Base-by-base conservation (phyloP, 2,888 invertebrate genomes). In the Syrphus vitripennis region DNA sequence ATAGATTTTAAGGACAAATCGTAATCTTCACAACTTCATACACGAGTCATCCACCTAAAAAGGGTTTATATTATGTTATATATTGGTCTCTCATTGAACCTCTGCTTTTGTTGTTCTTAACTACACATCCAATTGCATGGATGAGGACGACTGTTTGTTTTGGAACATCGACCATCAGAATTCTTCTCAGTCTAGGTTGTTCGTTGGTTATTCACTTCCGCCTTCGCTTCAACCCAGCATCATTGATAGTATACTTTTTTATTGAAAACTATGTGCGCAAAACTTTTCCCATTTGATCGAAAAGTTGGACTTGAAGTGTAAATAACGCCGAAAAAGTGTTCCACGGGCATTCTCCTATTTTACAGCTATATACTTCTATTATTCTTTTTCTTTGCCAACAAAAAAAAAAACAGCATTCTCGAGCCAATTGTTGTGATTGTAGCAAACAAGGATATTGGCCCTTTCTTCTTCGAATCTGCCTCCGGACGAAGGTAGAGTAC, bases 271-370 rank as follows among this genome's bases (percentile, higher is more conserved):
- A 42, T 72, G 77, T 65, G 67, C 48, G 34, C 31, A 74, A 83
- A 84, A 84, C 84, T 84, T 84, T 84, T 84, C 80, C 80, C 84
- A 84, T 84, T 84, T 84, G 71, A 84, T 84, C 76, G 72, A 80
- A 84, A 84, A 84, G 76, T 84, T 84, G 76, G 84, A 76, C 76
- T 76, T 61, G 75, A 84, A 84, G 84, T 84, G 84, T 80, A 84
- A 80, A 84, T 80, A 84, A 80, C 76, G 71, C 71, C 53, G 53
- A 65, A 31, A 48, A 16, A n/a, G 16, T 42, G 26, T 42, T 69
- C 48, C 70, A 70, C 55, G 16, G 12, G 40, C 69, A 61, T 59
- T 59, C 21, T 59, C 1, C 57, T 21, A 57, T 57, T 57, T 55
- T 59, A 42, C 55, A 31, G 3, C 10, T 6, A n/a, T n/a, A n/a